These are phyloP conservation scores for Ornithoptera alexandrae DNA, from an alignment of 2,888 invertebrate species.

Conservation along the genomic window DNA sequence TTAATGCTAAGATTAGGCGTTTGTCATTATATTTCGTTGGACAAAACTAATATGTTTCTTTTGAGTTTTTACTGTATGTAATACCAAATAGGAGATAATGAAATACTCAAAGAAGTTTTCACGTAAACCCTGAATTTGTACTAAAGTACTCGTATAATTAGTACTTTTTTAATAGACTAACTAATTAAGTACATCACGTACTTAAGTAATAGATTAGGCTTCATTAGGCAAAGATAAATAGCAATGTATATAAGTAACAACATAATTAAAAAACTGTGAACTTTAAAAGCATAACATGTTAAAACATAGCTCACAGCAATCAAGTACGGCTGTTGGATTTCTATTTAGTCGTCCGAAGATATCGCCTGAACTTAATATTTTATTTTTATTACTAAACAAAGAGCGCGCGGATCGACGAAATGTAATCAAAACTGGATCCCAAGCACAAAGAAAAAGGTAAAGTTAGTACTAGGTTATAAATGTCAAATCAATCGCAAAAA, in stretches of 20 bases:
- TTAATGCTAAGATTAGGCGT: neutral
- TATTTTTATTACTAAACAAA: neutral
- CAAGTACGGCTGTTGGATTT: neutral
- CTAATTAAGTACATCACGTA: no score
- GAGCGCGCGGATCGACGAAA: constrained; percentile 36
- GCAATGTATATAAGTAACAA: no score
- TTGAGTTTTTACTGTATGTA: neutral
- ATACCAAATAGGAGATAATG: neutral
- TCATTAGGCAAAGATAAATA: no score
- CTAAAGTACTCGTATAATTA: no score
- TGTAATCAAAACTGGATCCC: constrained; percentile 33
- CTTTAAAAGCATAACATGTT: no score
- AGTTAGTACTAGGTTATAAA: constrained; percentile 31
- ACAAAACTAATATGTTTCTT: neutral
- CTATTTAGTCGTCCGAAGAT: constrained; percentile 39
- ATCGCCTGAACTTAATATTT: constrained; percentile 31
- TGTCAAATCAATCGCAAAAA: constrained; percentile 43
- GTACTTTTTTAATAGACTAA: no score
- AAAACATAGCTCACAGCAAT: neutral
- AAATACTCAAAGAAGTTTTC: no score
- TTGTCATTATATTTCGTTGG: neutral
- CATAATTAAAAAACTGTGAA: no score
- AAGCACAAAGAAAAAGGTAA: constrained; percentile 18
- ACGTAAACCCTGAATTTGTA: no score
- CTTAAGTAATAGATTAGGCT: no score